A percentile compares a stretch with the other conserved stretches of the same genome.
Evolutionary conservation across 2,888 invertebrate genomes (phyloP).

Genomic region (Xestia xanthographa): DNA sequence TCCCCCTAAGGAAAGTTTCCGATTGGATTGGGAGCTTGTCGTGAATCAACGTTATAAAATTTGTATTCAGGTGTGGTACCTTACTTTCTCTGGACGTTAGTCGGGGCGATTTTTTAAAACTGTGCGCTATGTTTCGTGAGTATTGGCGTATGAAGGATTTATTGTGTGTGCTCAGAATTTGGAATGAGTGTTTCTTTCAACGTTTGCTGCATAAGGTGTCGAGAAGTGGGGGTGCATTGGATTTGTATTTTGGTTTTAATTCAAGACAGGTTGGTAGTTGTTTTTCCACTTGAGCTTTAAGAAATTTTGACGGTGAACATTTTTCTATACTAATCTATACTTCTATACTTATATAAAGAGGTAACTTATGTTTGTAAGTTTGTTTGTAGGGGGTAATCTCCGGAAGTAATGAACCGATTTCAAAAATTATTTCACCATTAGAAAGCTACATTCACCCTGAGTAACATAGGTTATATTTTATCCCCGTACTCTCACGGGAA

Average conservation of each 20-base stretch:
- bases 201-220: conserved; percentile 25
- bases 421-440: too few species aligned
- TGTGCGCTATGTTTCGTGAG: conserved; percentile 57
- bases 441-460: too few species aligned
- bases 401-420: too few species aligned
- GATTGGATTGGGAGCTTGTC: conserved; percentile 86
- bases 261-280: conserved; percentile 8
- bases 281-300: not conserved
- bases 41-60: conserved; percentile 88
- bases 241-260: conserved; percentile 8
- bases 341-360: too few species aligned
- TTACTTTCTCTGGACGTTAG: conserved; percentile 81
- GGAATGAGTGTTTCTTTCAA: conserved; percentile 41
- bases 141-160: conserved; percentile 67
- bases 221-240: conserved; percentile 25
- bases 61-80: conserved; percentile 87
- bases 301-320: not conserved
- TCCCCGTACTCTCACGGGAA: too few species aligned
- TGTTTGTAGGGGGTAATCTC: too few species aligned
- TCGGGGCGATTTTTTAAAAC: conserved; percentile 83
- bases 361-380: too few species aligned
- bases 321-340: too few species aligned
- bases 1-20: conserved; percentile 84
- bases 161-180: conserved; percentile 60
- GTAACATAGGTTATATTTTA: too few species aligned